Conservation (phyloP, 2,888 invertebrate genomes). For the Drosophila multiciliata region DNA sequence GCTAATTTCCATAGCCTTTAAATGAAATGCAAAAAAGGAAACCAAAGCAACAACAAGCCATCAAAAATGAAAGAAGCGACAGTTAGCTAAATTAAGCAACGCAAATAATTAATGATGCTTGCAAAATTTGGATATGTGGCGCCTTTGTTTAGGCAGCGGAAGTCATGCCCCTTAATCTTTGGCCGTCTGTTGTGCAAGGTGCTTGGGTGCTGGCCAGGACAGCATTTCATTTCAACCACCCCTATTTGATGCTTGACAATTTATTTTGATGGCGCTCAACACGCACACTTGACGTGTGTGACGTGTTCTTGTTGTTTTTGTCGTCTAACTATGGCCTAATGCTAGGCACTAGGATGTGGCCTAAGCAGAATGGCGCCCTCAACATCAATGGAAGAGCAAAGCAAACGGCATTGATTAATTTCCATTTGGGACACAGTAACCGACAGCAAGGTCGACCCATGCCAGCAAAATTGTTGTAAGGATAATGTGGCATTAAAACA, state of each 20-base stretch:
- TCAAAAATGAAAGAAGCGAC: constrained; percentile 6
- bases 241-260: constrained; percentile 73
- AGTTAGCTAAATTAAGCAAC: constrained; percentile 55
- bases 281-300: constrained; percentile 51
- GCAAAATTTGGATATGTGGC: constrained; percentile 65
- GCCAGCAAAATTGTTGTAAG: constrained; percentile 69
- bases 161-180: constrained; percentile 25
- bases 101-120: constrained; percentile 70
- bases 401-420: constrained; percentile 77
- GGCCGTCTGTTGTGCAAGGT: constrained; percentile 23
- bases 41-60: constrained; percentile 16
- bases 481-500: constrained; percentile 75
- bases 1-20: constrained; percentile 49
- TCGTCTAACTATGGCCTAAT: constrained; percentile 39
- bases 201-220: constrained; percentile 32
- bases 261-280: constrained; percentile 73
- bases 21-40: constrained; percentile 27
- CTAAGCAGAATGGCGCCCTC: constrained; percentile 40
- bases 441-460: constrained; percentile 61
- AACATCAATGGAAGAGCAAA: constrained; percentile 51
- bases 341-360: constrained; percentile 39
- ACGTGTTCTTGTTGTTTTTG: constrained; percentile 14
- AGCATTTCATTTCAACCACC: constrained; percentile 31
- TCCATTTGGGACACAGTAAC: constrained; percentile 59
- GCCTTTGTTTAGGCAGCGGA: constrained; percentile 67